Conservation (phyloP, 1,140 invertebrate genomes). For the Eumeta japonica region DNA sequence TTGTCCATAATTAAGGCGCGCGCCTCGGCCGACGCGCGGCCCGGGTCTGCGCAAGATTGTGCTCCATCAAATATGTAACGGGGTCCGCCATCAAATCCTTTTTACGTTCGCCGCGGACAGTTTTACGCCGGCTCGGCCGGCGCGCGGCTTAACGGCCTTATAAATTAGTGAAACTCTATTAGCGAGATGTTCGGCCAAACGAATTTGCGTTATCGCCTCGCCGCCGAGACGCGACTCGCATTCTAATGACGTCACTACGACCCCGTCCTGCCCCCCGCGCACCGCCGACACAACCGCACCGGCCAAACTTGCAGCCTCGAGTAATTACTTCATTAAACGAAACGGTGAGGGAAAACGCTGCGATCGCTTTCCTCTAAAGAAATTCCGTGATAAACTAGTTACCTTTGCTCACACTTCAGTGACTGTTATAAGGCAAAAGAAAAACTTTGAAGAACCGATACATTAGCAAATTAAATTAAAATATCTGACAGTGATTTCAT, state of each 20-base stretch:
- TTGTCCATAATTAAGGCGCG: slow-evolving; percentile 46
- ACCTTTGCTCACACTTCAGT: slow-evolving; percentile 18
- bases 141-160: slow-evolving; percentile 44
- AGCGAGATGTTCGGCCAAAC: slow-evolving; percentile 53
- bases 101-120: slow-evolving; percentile 45
- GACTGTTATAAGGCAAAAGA: too few species aligned
- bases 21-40: slow-evolving; percentile 24
- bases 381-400: slow-evolving; percentile 33
- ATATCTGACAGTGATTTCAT: too few species aligned
- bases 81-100: slow-evolving; percentile 48
- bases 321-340: slow-evolving; percentile 54
- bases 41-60: slow-evolving; percentile 41
- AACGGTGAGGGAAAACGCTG: slow-evolving; percentile 24
- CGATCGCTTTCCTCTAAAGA: slow-evolving; percentile 30
- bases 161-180: slow-evolving; percentile 59
- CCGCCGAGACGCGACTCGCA: slow-evolving; percentile 36
- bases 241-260: slow-evolving; percentile 35
- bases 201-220: slow-evolving; percentile 56
- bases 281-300: too few species aligned
- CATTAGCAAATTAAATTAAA: too few species aligned
- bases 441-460: too few species aligned
- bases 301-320: slow-evolving; percentile 34
- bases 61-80: slow-evolving; percentile 49
- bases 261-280: too few species aligned
- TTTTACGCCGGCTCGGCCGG: slow-evolving; percentile 37